Evolutionary conservation across 1,140 invertebrate genomes (phyloP).

Genomic region (Drosophila ogumai): DNA sequence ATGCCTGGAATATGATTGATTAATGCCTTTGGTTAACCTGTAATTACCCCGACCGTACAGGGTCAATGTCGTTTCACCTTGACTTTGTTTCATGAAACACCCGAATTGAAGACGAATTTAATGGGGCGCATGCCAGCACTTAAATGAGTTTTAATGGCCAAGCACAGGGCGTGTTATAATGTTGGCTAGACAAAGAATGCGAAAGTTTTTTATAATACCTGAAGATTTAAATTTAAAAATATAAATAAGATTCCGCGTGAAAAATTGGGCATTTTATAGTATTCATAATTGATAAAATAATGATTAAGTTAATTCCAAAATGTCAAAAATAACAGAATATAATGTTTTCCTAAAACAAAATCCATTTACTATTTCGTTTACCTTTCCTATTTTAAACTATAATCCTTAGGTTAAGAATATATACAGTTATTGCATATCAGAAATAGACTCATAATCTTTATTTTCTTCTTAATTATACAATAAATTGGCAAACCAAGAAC

Average conservation of each 20-base stretch:
- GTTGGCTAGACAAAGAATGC: constrained; percentile 40
- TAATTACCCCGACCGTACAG: constrained; percentile 34
- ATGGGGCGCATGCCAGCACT: constrained; percentile 71
- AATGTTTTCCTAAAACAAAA: not conserved
- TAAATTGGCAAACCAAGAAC: not conserved
- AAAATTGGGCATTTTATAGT: not conserved
- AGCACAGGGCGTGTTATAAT: constrained; percentile 2
- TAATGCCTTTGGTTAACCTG: constrained; percentile 58
- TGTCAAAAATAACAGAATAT: not conserved
- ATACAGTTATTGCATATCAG: not conserved
- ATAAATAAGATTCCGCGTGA: not conserved
- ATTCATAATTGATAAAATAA: too few species aligned
- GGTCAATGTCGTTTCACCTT: constrained; percentile 47
- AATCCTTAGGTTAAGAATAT: not conserved
- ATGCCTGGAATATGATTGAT: constrained; percentile 48
- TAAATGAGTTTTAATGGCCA: constrained; percentile 63
- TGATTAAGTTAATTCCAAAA: not conserved
- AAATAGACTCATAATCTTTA: constrained; percentile 1
- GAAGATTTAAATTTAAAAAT: constrained; percentile 11
- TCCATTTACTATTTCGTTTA: not conserved
- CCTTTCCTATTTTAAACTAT: constrained; percentile 4
- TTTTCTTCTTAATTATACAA: constrained; percentile 4
- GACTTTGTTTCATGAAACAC: constrained; percentile 45
- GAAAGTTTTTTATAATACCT: constrained; percentile 24
- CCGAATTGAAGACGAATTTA: constrained; percentile 41